Base-by-base conservation (phyloP, 2,797 vertebrate genomes). In the Pterois miles region DNA sequence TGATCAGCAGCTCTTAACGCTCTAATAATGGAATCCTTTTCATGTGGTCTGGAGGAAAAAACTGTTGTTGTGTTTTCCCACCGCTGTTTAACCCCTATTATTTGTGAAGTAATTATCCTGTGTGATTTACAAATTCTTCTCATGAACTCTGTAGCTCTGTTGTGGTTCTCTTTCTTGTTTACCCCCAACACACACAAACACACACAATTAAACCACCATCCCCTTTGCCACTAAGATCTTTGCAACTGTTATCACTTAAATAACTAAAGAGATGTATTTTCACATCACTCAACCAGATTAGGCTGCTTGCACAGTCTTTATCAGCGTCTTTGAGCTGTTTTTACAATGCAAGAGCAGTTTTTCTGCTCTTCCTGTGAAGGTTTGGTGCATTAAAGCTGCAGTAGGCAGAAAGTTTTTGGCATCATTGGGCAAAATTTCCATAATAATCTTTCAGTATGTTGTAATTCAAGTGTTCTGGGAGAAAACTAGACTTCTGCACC, bases 11-110 rank as follows among this genome's bases (percentile, higher is more conserved):
- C 5, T 77, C 66, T 89, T 62, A 85, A 73, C 78, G 52, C 58
- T 85, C 40, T 76, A 71, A 64, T 76, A 67, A 22, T 66, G 74
- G 77, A 84, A 91, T 88, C 73, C 76, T 71, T 91, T 84, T 91
- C 87, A 93, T 90, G 92, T 92, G 91, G 92, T 86, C 77, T 50
- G 36, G 53, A 77, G 77, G n/a, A 33, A 78, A 73, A 76, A 78
- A 56, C 29, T 34, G 50, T 74, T 77, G 80, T 80, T 86, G 76
- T 78, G 71, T 88, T 91, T 91, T 84, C 76, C 74, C 81, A 74
- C 68, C 40, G 36, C 73, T 81, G 72, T 90, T 89, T 78, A 87
- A 81, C 80, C 74, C 69, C 65, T 33, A 27, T 86, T 83, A 80
- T 83, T 86, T 79, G 85, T 85, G 73, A 75, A 77, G 86, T 80